phyloP scores from a whole-genome alignment of 2,888 invertebrate species.

The Syrphus vitripennis region DNA sequence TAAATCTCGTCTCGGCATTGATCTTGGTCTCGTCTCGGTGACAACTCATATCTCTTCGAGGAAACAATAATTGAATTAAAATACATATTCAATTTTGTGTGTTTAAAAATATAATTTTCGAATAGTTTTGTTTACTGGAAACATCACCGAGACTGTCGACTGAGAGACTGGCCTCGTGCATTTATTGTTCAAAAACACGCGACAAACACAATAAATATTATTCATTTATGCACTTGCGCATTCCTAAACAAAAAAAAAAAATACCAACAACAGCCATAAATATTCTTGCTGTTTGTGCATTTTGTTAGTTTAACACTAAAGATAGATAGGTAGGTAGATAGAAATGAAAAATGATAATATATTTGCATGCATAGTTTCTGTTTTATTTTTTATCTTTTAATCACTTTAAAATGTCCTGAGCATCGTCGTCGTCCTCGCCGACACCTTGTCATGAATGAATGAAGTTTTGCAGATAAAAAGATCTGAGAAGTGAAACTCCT shows the following conservation, averaged over 20 bases:
- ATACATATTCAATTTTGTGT: no score
- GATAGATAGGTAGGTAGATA: not conserved
- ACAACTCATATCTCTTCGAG: no score
- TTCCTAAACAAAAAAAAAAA: not conserved
- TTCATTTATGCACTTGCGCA: not conserved
- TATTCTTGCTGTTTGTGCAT: not conserved
- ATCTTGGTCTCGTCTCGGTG: no score
- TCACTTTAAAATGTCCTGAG: not conserved
- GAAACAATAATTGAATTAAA: no score
- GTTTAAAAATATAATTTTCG: no score
- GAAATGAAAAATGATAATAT: not conserved
- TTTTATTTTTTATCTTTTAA: not conserved
- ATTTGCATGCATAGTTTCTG: not conserved
- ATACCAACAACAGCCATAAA: not conserved
- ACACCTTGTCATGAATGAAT: not conserved
- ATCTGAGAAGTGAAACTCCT: not conserved
- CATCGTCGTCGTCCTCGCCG: no score
- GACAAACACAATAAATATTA: not conserved
- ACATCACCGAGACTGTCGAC: no score
- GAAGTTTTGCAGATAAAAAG: not conserved
- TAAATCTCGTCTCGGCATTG: no score
- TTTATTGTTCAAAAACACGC: not conserved
- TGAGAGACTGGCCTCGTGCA: no score
- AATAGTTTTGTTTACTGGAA: no score
- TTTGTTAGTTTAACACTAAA: not conserved